Conservation (phyloP, 2,113 vertebrate species). For the Mesoclemmys tuberculata region DNA sequence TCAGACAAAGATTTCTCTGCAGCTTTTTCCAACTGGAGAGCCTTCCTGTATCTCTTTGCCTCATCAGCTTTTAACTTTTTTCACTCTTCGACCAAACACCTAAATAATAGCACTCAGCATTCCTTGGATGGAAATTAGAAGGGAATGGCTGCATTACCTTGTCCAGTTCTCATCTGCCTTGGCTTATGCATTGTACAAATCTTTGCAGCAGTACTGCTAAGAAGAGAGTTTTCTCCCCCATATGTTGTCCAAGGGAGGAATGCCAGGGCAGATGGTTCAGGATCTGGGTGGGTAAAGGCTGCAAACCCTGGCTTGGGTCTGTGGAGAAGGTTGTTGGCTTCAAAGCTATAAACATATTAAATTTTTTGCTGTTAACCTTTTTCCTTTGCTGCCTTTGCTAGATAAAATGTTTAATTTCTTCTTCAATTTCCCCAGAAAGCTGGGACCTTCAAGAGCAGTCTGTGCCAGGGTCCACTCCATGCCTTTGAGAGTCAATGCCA, state of each 20-base stretch:
- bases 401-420: background rate
- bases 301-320: background rate
- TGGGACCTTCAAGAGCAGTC: background rate
- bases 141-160: background rate
- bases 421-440: background rate
- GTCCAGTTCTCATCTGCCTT: background rate
- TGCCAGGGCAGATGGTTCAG: background rate
- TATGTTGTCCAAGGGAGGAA: background rate
- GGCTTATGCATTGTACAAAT: background rate
- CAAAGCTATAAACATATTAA: background rate
- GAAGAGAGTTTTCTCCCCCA: background rate
- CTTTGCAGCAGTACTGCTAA: background rate
- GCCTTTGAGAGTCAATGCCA: background rate
- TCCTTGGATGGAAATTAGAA: background rate
- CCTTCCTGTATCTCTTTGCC: background rate
- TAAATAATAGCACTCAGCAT: background rate
- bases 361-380: background rate
- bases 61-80: background rate
- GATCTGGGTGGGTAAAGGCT: background rate
- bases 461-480: background rate
- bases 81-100: background rate
- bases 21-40: background rate
- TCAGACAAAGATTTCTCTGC: background rate
- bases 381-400: background rate
- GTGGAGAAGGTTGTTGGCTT: background rate